These are phyloP conservation scores for Syngnathus rostellatus DNA, from an alignment of 2,797 vertebrate species.

Conservation along the genomic window DNA sequence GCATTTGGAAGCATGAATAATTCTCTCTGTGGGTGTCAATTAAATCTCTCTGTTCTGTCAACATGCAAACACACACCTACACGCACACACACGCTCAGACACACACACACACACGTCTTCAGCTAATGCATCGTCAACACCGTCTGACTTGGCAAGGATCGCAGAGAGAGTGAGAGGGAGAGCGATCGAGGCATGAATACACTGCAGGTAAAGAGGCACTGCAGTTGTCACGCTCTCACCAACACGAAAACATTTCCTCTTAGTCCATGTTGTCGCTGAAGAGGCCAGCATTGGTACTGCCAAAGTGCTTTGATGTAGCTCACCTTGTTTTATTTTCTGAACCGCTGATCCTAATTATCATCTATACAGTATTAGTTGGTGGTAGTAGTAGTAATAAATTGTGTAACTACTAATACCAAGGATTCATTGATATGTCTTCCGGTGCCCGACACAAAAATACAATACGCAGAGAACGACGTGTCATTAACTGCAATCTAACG, in stretches of 20 bases:
- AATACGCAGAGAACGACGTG: neutral
- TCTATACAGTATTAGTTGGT: neutral
- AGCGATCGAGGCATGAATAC: slow-evolving; percentile 29
- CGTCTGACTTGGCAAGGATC: slow-evolving; percentile 45
- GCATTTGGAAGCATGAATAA: slow-evolving; percentile 55
- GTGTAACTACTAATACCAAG: neutral
- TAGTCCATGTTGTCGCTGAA: slow-evolving; percentile 5
- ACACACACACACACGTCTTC: slow-evolving; percentile 8
- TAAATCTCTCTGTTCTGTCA: slow-evolving; percentile 56
- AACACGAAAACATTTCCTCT: slow-evolving; percentile 13
- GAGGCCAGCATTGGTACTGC: neutral
- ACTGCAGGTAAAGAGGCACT: slow-evolving; percentile 45
- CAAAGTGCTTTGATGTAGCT: too few species aligned
- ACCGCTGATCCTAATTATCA: too few species aligned
- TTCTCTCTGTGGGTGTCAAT: slow-evolving; percentile 61
- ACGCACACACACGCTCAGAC: slow-evolving; percentile 22
- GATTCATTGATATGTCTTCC: neutral
- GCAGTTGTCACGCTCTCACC: neutral
- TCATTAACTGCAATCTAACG: neutral
- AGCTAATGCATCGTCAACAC: slow-evolving; percentile 49
- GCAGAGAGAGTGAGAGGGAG: slow-evolving; percentile 4
- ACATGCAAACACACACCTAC: slow-evolving; percentile 20
- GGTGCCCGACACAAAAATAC: neutral
- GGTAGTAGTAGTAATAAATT: neutral
- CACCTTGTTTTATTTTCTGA: neutral